Evolutionary conservation across 2,888 invertebrate species (phyloP), one percentile per base, ranked within the genome.

Genomic region (Leptinotarsa rubiginosa): DNA sequence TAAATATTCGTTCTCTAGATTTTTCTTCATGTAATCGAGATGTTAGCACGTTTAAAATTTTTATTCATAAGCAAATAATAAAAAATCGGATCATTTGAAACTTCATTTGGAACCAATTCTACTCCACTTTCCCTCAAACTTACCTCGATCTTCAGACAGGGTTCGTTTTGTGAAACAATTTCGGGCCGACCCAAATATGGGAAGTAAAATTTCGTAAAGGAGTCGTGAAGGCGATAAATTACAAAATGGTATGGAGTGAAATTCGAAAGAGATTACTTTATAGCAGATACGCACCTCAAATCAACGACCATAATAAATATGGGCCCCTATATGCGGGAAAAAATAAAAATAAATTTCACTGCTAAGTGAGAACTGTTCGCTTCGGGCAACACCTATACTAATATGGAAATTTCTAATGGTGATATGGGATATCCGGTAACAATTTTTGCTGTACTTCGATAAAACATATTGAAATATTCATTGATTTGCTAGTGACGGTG

Each of bases 321-420:
- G 41, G n/a, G 62, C 62, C 62, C 62, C 31, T 62, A 62, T 62
- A 62, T 62, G 62, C 62, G 62, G 62, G 62, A 62, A 62, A 62
- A 62, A 62, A 31, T 62, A n/a, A 41, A 62, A 62, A 62, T 31
- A n/a, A 56, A 56, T 56, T 56, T 62, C 41, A 62, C 62, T n/a
- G 62, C 62, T 41, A n/a, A 62, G 62, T 62, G 62, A 31, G 25
- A 62, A 41, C 31, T 62, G 41, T n/a, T 62, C 16, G 62, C 62
- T 62, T n/a, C 62, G 4, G 41, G 62, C 62, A 62, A 62, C 56
- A 22, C 56, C 56, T 56, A 12, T n/a, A 41, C 41, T n/a, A 62
- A 62, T 62, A 62, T 62, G 62, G 62, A 62, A 62, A 62, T 62
- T 62, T 31, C 62, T 62, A 62, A 62, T 31, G 41, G 62, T 62